Base-by-base conservation (phyloP, 2,888 invertebrate species). In the Limulus polyphemus region DNA sequence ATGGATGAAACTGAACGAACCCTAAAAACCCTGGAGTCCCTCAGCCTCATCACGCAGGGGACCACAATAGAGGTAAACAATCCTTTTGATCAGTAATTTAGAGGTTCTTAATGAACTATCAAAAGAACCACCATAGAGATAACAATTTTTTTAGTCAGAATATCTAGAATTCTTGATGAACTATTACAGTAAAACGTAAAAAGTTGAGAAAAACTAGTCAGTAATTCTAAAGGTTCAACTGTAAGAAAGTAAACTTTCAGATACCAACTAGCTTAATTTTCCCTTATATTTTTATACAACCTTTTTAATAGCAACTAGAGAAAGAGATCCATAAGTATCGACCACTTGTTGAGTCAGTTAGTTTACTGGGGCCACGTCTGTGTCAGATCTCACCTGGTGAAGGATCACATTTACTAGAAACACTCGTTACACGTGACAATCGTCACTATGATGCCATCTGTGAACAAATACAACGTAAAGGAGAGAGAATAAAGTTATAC, bases 401-500 rank as follows among this genome's bases (percentile, higher is more conserved):
- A 78, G 94, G 94, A 62, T 93, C 95, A 0, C 85, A 90, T 0
- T 91, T 92, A 62, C 88, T 99, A 68, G 94, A 95, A 76, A 88
- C 88, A 56, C 82, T 94, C 14, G 90, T 98, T 13, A 88, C 88
- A 0, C 83, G 95, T 62, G 93, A 94, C 78, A 94, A 93, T 77
- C 82, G 93, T 32, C 83, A 95, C 58, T 97, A 95, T 77, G 95
- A 95, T 74, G 86, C 89, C n/a, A 90, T 98, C 72, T 90, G 90
- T 11, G 97, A 98, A 73, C 93, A 95, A 77, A 90, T 98, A 62
- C 93, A 95, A 78, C 83, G 95, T 59, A 87, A 90, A 75, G 93
- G 92, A 0, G 97, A 98, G 75, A 83, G 95, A 64, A 83, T 98
- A 52, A 86, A 92, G 73, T 81, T 95, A 49, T 91, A 93, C 73